Base-by-base conservation (phyloP, 1,140 invertebrate genomes). In the Diorhabda carinulata region DNA sequence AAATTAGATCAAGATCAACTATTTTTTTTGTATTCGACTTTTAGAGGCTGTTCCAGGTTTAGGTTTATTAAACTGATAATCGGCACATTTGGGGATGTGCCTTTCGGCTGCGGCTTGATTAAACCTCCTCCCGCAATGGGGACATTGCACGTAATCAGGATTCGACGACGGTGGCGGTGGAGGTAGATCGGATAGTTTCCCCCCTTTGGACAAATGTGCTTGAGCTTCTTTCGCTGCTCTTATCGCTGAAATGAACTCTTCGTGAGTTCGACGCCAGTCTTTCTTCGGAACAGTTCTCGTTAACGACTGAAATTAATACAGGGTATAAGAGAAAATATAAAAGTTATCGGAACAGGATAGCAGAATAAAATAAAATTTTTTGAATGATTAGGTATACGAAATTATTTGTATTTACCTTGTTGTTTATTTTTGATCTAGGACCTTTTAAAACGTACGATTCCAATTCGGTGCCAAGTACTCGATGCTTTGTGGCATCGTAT, bases 41-140 rank as follows among this genome's bases (percentile, higher is more conserved):
- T 71, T 73, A 41, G 41, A 56, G 3, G 61, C 10, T 2, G 61
- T 66, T 10, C 57, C 63, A 3, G 68, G 63, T 68, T 86, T 87
- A n/a, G 88, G 86, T 79, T 94, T 95, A 80, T 94, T 96, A 79
- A 92, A 91, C 72, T 88, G 82, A 84, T 91, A 94, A 73, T 85
- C 88, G 75, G 89, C 88, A 83, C 97, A 98, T 82, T 94, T 93
- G 8, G 96, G 96, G 77, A 98, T 97, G 82, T 98, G 97, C 57
- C 96, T 82, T 70, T 95, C 92, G 2, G 96, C 97, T 0, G 93
- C 95, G 0, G 83, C 83, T 78, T 91, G 84, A 82, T 91, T 95
- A 84, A 98, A 98, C 40, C 90, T 91, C 9, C 97, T 86, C 7
- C 84, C 84, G 80, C 97, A 98, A 82, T 97, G 91, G 0, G 95